Conservation (phyloP, 30 jellyfish, hydroid and myxozoan genomes). For the Phacellophora camtschatica region DNA sequence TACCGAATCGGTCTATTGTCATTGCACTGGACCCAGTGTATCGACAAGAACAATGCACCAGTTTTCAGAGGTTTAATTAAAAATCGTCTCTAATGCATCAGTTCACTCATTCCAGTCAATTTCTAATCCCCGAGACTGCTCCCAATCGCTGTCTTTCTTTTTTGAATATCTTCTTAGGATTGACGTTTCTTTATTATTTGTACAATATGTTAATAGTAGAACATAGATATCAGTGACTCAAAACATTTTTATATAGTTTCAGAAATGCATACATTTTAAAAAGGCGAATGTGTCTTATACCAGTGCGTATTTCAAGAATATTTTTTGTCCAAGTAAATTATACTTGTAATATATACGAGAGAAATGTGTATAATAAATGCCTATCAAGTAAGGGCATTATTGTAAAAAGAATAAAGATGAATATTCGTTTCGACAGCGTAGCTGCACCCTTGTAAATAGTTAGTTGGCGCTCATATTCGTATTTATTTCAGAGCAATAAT, state of each 20-base stretch:
- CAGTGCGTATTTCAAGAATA: background rate
- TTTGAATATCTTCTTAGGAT: too few relatives aligned
- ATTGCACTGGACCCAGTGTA: too few relatives aligned
- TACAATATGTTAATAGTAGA: background rate
- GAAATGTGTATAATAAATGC: conserved; percentile 3
- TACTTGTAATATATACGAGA: conserved; percentile 38
- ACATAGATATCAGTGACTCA: background rate
- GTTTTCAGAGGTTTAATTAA: too few relatives aligned
- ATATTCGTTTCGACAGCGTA: conserved; percentile 41
- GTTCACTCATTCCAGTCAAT: too few relatives aligned
- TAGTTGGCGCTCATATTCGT: conserved; percentile 19
- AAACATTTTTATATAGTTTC: background rate
- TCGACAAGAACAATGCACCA: too few relatives aligned
- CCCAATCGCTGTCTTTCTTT: too few relatives aligned
- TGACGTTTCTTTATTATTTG: too few relatives aligned
- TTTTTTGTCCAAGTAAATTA: conserved; percentile 18
- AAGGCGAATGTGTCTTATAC: background rate
- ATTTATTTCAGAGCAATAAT: conserved; percentile 54
- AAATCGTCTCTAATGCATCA: too few relatives aligned
- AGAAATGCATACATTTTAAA: background rate
- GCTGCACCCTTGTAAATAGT: conserved; percentile 62
- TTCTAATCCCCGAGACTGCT: too few relatives aligned
- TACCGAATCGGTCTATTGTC: too few relatives aligned
- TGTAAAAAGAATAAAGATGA: conserved; percentile 3
- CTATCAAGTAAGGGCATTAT: conserved; percentile 2